Evolutionary conservation across 2,888 invertebrate genomes (phyloP).

Genomic region (Kryphioiulus occultus): DNA sequence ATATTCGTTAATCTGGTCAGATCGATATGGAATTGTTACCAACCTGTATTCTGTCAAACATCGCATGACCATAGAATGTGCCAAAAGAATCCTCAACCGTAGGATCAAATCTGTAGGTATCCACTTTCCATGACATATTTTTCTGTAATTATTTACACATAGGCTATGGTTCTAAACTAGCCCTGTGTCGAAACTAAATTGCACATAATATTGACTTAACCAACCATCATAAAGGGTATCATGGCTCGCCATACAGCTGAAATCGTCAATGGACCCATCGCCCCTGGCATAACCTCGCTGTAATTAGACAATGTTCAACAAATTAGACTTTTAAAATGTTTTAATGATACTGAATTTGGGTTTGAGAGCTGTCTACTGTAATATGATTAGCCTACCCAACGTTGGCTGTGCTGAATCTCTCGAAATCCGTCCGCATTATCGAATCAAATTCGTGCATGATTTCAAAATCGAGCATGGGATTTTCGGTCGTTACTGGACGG

Average conservation of each 20-base stretch:
- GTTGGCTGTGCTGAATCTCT: constrained; percentile 75
- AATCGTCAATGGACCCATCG: constrained; percentile 14
- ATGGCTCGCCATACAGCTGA: neutral
- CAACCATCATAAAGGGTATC: neutral
- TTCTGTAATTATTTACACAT: neutral
- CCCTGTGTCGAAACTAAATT: neutral
- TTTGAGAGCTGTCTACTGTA: neutral
- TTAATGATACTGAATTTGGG: neutral
- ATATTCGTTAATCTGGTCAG: neutral
- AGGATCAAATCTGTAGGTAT: constrained; percentile 39
- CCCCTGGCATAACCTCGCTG: constrained; percentile 43
- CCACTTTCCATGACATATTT: constrained; percentile 31
- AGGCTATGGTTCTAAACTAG: no score
- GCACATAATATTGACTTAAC: neutral
- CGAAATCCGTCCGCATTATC: constrained; percentile 72
- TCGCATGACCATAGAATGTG: constrained; percentile 20
- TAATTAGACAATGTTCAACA: neutral
- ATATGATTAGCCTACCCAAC: constrained; percentile 69
- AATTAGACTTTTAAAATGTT: neutral
- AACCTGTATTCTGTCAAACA: constrained; percentile 42
- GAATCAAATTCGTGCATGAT: constrained; percentile 79
- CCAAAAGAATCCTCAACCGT: neutral
- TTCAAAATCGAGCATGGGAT: constrained; percentile 79
- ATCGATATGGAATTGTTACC: neutral
- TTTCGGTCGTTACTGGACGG: constrained; percentile 77